phyloP scores from a whole-genome alignment of 2,888 invertebrate species.

The Trichogramma dendrolimi region DNA sequence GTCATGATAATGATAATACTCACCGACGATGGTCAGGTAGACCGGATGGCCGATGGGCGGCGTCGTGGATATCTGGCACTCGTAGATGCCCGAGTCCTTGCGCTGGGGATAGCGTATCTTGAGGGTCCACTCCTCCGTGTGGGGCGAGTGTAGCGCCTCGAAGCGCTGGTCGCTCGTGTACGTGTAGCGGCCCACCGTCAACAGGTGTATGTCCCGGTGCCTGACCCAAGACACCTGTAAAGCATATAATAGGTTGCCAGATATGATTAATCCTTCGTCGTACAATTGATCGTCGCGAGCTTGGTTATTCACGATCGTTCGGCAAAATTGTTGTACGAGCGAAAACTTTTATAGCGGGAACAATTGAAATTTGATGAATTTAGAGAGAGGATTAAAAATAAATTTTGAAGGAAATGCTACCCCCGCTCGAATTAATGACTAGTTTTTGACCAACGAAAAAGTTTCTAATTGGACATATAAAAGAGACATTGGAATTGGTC shows the following conservation, averaged over 20 bases:
- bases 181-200: slow-evolving; percentile 72
- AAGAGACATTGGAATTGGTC: too few species aligned
- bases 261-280: neutral
- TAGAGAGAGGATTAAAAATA: too few species aligned
- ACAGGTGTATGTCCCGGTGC: slow-evolving; percentile 69
- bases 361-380: too few species aligned
- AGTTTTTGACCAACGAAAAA: too few species aligned
- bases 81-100: slow-evolving; percentile 76
- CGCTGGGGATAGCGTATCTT: slow-evolving; percentile 71
- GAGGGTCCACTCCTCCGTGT: slow-evolving; percentile 83
- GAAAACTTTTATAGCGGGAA: too few species aligned
- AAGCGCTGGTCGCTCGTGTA: slow-evolving; percentile 82
- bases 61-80: slow-evolving; percentile 88
- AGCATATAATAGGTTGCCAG: neutral
- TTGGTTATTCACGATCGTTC: too few species aligned
- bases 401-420: too few species aligned
- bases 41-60: slow-evolving; percentile 82
- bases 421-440: too few species aligned
- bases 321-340: too few species aligned
- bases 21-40: slow-evolving; percentile 78
- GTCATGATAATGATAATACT: slow-evolving; percentile 49
- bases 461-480: too few species aligned
- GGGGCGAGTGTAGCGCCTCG: slow-evolving; percentile 80
- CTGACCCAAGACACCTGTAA: slow-evolving; percentile 73
- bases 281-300: too few species aligned